These are phyloP conservation scores for Meandrina meandrites DNA, from an alignment of 92 coral and sea anemone genomes.

Conservation along the genomic window DNA sequence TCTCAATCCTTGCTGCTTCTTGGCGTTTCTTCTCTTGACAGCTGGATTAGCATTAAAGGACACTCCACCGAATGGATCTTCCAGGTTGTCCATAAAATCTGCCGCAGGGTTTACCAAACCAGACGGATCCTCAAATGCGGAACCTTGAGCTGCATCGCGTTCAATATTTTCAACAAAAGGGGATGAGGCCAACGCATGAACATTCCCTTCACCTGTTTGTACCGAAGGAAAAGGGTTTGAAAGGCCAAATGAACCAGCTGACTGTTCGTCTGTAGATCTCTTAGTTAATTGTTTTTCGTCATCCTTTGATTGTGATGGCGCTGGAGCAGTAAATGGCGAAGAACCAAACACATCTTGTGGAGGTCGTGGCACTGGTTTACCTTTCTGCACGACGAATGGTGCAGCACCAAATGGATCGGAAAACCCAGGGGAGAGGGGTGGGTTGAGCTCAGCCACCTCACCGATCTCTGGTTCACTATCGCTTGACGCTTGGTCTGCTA, in stretches of 20 bases:
- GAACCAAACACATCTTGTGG: slow-evolving; percentile 75
- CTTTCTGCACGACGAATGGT: slow-evolving; percentile 59
- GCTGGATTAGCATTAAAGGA: slow-evolving; percentile 68
- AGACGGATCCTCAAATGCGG: slow-evolving; percentile 16
- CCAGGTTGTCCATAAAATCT: slow-evolving; percentile 54
- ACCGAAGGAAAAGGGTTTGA: slow-evolving; percentile 15
- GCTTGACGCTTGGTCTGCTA: slow-evolving; percentile 26
- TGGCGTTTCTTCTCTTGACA: slow-evolving; percentile 56
- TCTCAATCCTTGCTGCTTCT: slow-evolving; percentile 23
- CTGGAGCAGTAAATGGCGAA: slow-evolving; percentile 61
- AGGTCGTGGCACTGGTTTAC: slow-evolving; percentile 32
- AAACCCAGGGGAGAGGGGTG: slow-evolving; percentile 67
- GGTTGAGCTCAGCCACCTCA: slow-evolving; percentile 18
- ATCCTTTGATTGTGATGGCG: slow-evolving; percentile 7
- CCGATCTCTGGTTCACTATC: slow-evolving; percentile 45
- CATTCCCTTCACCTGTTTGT: not conserved
- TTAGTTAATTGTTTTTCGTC: not conserved
- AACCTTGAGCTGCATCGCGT: slow-evolving; percentile 5
- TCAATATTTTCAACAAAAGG: slow-evolving; percentile 36
- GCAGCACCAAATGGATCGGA: slow-evolving; percentile 85
- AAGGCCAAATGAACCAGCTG: not conserved
- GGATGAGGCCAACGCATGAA: not conserved
- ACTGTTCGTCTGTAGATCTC: slow-evolving; percentile 4
- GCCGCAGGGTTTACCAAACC: slow-evolving; percentile 74
- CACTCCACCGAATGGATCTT: slow-evolving; percentile 84